These are phyloP conservation scores for Galeruca laticollis DNA, from an alignment of 2,888 invertebrate species.

Conservation along the genomic window DNA sequence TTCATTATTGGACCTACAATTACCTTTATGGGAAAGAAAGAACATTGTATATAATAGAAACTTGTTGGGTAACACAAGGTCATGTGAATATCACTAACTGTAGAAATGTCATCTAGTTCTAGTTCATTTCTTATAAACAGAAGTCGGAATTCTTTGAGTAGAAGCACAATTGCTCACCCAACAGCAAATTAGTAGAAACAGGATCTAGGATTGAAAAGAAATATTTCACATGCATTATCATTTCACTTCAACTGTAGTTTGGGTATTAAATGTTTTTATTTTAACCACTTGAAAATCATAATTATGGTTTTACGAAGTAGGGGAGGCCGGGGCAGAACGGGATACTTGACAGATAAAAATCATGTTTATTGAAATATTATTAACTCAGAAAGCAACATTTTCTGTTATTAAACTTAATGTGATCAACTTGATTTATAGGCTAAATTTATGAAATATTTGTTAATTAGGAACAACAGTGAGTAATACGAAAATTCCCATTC, in stretches of 20 bases:
- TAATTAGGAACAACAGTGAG: no score
- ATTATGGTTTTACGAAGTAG: no score
- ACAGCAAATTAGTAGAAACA: slow-evolving; percentile 28
- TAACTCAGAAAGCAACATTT: no score
- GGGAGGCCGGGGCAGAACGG: no score
- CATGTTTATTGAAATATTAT: no score
- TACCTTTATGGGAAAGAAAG: slow-evolving; percentile 24
- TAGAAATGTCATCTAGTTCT: slow-evolving; percentile 30
- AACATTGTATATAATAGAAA: slow-evolving; percentile 25
- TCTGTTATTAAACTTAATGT: no score
- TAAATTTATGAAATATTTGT: no score
- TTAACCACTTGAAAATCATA: background rate
- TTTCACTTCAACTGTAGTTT: background rate
- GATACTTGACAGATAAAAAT: no score
- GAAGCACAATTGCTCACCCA: slow-evolving; percentile 32
- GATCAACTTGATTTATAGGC: no score
- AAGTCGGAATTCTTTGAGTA: slow-evolving; percentile 32
- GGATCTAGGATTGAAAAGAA: slow-evolving; percentile 10
- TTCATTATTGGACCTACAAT: background rate
- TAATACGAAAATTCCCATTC: no score
- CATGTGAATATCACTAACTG: slow-evolving; percentile 32
- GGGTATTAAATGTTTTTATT: background rate
- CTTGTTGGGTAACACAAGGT: slow-evolving; percentile 31
- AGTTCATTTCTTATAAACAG: slow-evolving; percentile 27
- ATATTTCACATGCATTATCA: background rate